phyloP scores from a whole-genome alignment of 2,113 vertebrate species.

The Chaetodon auriga region DNA sequence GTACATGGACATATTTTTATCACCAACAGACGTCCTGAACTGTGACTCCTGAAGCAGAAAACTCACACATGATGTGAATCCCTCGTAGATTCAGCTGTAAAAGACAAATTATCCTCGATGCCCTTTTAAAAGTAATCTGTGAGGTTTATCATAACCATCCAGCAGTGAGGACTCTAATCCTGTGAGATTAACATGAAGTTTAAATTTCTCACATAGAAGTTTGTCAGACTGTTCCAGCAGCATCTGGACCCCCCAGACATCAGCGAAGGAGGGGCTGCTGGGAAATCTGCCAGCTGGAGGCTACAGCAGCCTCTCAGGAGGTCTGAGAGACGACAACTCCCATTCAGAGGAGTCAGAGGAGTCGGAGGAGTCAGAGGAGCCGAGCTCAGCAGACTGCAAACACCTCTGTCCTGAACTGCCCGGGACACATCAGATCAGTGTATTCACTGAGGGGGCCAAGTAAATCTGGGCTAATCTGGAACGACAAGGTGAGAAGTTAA shows the following conservation, averaged over 20 bases:
- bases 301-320: conserved; percentile 56
- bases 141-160: conserved; percentile 36
- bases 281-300: conserved; percentile 74
- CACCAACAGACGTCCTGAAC: not conserved
- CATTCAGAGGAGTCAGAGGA: not conserved
- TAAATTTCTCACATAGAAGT: conserved; percentile 40
- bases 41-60: not conserved
- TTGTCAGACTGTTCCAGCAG: conserved; percentile 55
- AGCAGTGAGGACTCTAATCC: conserved; percentile 36
- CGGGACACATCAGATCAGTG: not conserved
- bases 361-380: no score
- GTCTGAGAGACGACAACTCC: conserved; percentile 29
- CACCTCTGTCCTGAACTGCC: not conserved
- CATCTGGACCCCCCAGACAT: conserved; percentile 73
- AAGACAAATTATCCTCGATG: conserved; percentile 36
- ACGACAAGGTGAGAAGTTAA: no score
- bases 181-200: conserved; percentile 35
- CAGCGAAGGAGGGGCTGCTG: conserved; percentile 55
- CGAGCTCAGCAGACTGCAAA: conserved; percentile 6
- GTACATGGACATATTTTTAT: conserved; percentile 3
- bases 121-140: conserved; percentile 20
- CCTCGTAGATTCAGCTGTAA: conserved; percentile 32
- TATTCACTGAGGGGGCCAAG: no score
- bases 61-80: conserved; percentile 38
- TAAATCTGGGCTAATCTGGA: no score